phyloP scores from a whole-genome alignment of 2,797 vertebrate species.

The Linurgus olivaceus region DNA sequence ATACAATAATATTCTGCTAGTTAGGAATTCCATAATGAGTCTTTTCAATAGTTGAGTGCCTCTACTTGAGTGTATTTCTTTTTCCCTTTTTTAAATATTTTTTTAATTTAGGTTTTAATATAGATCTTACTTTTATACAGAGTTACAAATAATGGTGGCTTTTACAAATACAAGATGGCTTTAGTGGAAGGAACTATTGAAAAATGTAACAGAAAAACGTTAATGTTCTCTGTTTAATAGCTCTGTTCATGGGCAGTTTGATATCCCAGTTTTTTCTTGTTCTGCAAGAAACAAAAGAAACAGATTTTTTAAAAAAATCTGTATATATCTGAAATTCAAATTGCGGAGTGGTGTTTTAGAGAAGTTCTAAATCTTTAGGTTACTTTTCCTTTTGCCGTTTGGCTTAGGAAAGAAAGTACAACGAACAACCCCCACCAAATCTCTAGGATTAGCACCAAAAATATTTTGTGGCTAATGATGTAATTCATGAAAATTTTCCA shows the following conservation, averaged over 20 bases:
- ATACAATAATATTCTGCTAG: neutral
- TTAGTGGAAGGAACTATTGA: neutral
- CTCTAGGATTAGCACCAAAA: neutral
- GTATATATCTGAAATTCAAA: neutral
- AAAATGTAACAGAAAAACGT: neutral
- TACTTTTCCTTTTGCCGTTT: neutral
- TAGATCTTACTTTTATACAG: neutral
- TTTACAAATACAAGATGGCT: neutral
- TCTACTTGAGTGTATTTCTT: neutral
- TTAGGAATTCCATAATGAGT: neutral
- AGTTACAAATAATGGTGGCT: neutral
- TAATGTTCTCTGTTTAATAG: neutral
- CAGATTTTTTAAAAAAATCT: neutral
- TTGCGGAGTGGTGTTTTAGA: neutral
- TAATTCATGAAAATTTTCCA: neutral
- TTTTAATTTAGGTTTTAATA: neutral
- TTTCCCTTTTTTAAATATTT: neutral
- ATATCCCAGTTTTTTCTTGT: neutral
- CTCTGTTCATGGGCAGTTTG: neutral
- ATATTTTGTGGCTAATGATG: neutral
- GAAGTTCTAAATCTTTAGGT: neutral
- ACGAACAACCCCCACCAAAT: neutral
- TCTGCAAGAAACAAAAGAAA: neutral
- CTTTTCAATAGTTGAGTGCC: neutral
- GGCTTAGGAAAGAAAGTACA: neutral